These are phyloP conservation scores for Aphidius colemani DNA, from an alignment of 2,888 invertebrate species.

Conservation along the genomic window DNA sequence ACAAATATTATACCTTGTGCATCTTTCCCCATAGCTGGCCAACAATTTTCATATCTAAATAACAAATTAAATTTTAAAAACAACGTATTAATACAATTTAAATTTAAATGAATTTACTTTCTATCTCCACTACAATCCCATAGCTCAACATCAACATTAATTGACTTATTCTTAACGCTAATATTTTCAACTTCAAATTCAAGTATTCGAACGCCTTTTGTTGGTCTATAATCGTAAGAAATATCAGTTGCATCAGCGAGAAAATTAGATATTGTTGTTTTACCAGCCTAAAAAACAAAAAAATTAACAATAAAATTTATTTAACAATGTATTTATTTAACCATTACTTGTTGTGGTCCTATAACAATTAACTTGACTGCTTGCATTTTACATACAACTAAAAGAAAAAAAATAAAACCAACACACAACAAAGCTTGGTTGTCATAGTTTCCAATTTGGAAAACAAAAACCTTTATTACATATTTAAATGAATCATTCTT, in stretches of 20 bases:
- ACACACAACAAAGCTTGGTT: slow-evolving; percentile 10
- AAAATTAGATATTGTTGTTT: slow-evolving; percentile 73
- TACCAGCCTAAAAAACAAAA: slow-evolving; percentile 67
- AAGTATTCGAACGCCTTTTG: slow-evolving; percentile 75
- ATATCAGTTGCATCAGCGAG: slow-evolving; percentile 73
- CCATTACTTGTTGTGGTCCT: slow-evolving; percentile 64
- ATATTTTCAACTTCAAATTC: slow-evolving; percentile 74
- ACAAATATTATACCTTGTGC: slow-evolving; percentile 75
- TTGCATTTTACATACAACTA: slow-evolving; percentile 33
- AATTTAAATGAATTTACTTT: slow-evolving; percentile 61
- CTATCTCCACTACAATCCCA: slow-evolving; percentile 82
- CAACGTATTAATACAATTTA: neutral
- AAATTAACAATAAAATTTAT: neutral
- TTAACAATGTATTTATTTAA: slow-evolving; percentile 18
- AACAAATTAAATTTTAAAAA: neutral
- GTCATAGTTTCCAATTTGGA: neutral
- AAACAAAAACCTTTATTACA: no score
- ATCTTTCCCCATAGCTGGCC: slow-evolving; percentile 75
- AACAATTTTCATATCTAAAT: slow-evolving; percentile 73
- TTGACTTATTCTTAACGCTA: slow-evolving; percentile 64
- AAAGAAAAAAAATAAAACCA: slow-evolving; percentile 18
- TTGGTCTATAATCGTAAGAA: slow-evolving; percentile 68
- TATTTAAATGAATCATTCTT: no score
- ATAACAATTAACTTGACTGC: slow-evolving; percentile 66
- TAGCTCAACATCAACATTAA: slow-evolving; percentile 73